phyloP scores from a whole-genome alignment of 2,888 invertebrate genomes.

The Sesia bembeciformis region DNA sequence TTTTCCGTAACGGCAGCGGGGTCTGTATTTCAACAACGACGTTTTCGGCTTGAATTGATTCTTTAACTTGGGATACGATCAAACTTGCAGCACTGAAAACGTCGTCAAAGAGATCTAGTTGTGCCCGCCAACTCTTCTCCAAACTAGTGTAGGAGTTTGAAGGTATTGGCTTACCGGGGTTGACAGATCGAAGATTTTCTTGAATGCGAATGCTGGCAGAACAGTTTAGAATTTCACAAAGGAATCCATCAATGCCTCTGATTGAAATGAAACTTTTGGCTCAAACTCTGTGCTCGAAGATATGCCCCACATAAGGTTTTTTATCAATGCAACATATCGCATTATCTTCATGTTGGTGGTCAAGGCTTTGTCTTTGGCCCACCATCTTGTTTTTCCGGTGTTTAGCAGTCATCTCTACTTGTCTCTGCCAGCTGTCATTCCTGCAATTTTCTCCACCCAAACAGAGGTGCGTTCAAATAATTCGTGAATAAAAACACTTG shows the following conservation, averaged over 20 bases:
- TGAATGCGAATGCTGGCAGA: too few species aligned
- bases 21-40: too few species aligned
- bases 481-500: background rate
- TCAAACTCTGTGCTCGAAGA: background rate
- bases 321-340: slow-evolving; percentile 1
- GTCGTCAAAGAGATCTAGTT: too few species aligned
- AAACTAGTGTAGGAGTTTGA: too few species aligned
- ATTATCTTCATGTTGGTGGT: background rate
- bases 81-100: too few species aligned
- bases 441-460: slow-evolving; percentile 1
- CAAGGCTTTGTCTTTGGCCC: slow-evolving; percentile 1
- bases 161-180: too few species aligned
- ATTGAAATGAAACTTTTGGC: background rate
- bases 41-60: too few species aligned
- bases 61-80: too few species aligned
- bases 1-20: too few species aligned
- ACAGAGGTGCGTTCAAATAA: background rate
- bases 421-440: slow-evolving; percentile 1
- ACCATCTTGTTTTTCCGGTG: slow-evolving; percentile 1
- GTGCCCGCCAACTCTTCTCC: too few species aligned
- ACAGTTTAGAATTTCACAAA: too few species aligned
- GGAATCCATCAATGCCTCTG: background rate
- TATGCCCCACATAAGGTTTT: background rate
- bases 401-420: slow-evolving; percentile 1
- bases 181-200: too few species aligned